Evolutionary conservation across 2,888 invertebrate genomes (phyloP).

Genomic region (Microctonus aethiopoides): DNA sequence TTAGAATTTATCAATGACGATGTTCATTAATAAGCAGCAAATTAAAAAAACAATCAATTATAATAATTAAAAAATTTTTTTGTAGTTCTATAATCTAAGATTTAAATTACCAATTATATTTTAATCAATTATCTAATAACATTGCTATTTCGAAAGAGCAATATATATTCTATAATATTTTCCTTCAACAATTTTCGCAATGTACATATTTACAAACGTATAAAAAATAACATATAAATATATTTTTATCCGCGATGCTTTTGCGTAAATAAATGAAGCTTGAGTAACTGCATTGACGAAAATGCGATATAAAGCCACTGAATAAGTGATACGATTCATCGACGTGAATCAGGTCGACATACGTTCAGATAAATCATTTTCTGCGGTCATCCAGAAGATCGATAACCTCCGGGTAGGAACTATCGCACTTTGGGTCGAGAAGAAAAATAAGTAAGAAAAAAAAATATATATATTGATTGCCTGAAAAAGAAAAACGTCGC

Average conservation of each 20-base stretch:
- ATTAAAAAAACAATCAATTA: background rate
- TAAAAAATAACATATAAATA: too few species aligned
- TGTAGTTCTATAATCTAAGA: too few species aligned
- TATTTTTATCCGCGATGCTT: background rate
- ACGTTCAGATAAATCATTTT: constrained; percentile 30
- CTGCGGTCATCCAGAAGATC: constrained; percentile 34
- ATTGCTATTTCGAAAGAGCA: too few species aligned
- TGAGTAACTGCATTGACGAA: background rate
- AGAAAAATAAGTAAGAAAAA: background rate
- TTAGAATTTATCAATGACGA: constrained; percentile 53
- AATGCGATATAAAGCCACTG: constrained; percentile 12
- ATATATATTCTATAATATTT: too few species aligned
- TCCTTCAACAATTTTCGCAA: too few species aligned
- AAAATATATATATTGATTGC: background rate
- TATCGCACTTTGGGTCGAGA: background rate
- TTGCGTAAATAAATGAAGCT: constrained; percentile 4
- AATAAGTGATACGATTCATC: constrained; percentile 31
- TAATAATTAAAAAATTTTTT: background rate
- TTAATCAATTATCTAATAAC: too few species aligned
- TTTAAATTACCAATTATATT: too few species aligned
- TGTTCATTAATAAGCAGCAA: background rate
- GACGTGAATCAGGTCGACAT: constrained; percentile 26
- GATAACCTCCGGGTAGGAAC: constrained; percentile 31
- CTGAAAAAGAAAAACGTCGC: background rate
- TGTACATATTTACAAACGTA: background rate